Conservation (phyloP, 2,113 vertebrate species). For the Gadus chalcogrammus region DNA sequence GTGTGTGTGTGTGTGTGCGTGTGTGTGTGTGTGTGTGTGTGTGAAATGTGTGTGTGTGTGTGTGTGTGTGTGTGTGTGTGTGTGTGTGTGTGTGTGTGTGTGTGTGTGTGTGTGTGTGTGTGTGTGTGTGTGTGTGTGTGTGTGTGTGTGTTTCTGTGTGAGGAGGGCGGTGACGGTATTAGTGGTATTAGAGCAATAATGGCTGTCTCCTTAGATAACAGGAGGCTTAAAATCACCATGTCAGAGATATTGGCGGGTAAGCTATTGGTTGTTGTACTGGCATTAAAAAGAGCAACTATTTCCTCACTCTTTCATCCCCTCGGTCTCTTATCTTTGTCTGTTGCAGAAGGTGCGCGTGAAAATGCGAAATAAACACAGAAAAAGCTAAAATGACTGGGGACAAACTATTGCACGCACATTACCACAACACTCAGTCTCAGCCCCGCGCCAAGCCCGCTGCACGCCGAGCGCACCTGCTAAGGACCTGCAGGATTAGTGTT, state of each 20-base stretch:
- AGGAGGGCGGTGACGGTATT: too few relatives aligned
- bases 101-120: background rate
- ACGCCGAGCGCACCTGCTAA: constrained; percentile 46
- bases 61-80: constrained; percentile 22
- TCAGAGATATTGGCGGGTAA: too few relatives aligned
- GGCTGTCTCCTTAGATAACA: constrained; percentile 64
- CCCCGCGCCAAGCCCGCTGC: background rate
- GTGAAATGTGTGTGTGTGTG: constrained; percentile 14
- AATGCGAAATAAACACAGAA: too few relatives aligned
- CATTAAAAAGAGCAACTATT: background rate
- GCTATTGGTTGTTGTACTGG: too few relatives aligned
- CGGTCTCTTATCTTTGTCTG: constrained; percentile 27
- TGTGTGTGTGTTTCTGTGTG: constrained; percentile 22
- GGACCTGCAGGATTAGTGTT: constrained; percentile 59
- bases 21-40: too few relatives aligned
- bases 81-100: too few relatives aligned
- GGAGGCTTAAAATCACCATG: constrained; percentile 52
- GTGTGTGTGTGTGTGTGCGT: constrained; percentile 14
- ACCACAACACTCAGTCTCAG: constrained; percentile 6
- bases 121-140: constrained; percentile 5
- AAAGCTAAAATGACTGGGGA: too few relatives aligned
- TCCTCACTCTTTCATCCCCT: constrained; percentile 15
- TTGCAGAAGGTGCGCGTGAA: constrained; percentile 12
- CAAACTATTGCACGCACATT: background rate
- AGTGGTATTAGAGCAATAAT: constrained; percentile 39